phyloP scores from a whole-genome alignment of 1,140 invertebrate genomes.

The Sipha flava region DNA sequence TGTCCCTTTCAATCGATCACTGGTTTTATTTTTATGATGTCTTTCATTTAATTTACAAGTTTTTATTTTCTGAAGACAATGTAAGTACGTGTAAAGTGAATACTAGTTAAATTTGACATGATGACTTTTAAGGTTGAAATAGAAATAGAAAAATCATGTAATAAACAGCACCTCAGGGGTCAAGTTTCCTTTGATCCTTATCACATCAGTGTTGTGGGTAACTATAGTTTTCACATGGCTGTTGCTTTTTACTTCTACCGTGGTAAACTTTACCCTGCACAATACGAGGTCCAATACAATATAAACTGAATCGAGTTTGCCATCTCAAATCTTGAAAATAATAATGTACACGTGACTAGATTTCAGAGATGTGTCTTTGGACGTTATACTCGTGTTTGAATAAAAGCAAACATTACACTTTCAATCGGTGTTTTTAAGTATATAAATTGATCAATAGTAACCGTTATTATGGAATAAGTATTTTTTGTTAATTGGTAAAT shows the following conservation, averaged over 20 bases:
- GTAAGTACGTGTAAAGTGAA: background rate
- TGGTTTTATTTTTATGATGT: no score
- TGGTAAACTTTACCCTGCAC: background rate
- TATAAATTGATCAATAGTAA: background rate
- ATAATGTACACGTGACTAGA: background rate
- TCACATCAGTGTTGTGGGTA: background rate
- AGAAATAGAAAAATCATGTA: background rate
- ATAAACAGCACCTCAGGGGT: background rate
- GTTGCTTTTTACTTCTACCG: background rate
- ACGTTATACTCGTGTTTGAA: no score
- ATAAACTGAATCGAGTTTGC: slow-evolving; percentile 1
- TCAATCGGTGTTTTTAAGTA: background rate
- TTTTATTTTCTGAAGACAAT: no score
- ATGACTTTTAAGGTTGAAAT: background rate
- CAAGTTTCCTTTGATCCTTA: background rate
- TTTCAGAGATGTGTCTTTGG: background rate
- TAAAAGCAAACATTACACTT: background rate
- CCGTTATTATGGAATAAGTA: no score
- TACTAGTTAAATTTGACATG: background rate
- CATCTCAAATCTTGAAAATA: background rate
- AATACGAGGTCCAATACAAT: background rate
- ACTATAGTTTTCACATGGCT: background rate
- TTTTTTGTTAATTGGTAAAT: no score
- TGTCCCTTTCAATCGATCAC: no score
- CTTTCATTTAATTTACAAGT: no score